Percentiles rank a stretch among this genome's conserved stretches.
Conservation (phyloP, 2,888 invertebrate genomes). For the Lithophane leautieri region DNA sequence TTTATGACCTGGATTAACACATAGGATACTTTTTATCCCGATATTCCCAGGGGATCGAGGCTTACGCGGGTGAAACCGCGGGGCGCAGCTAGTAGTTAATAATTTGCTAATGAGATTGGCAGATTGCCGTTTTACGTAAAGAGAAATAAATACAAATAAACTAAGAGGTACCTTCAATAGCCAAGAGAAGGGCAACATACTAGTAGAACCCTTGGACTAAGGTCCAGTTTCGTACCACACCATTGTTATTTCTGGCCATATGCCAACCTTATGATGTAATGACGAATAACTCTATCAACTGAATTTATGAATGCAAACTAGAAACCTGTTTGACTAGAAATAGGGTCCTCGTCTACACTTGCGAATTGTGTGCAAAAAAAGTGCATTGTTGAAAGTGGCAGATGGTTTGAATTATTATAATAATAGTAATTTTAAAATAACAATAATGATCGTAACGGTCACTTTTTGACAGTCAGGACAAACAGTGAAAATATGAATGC, state of each 20-base stretch:
- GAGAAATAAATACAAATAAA: not conserved
- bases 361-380: slow-evolving; percentile 82
- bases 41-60: no score
- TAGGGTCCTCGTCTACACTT: slow-evolving; percentile 72
- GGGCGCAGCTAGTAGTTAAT: no score
- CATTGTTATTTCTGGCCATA: slow-evolving; percentile 9
- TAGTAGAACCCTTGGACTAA: not conserved
- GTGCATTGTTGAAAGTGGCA: slow-evolving; percentile 81
- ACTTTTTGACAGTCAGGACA: slow-evolving; percentile 44
- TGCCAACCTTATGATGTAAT: slow-evolving; percentile 17
- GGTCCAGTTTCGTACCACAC: not conserved
- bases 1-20: no score
- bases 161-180: not conserved
- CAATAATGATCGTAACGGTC: slow-evolving; percentile 70
- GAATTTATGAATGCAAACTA: slow-evolving; percentile 77
- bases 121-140: not conserved
- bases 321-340: slow-evolving; percentile 79
- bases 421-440: slow-evolving; percentile 68
- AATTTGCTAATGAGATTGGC: not conserved
- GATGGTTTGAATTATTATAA: slow-evolving; percentile 79
- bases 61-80: no score
- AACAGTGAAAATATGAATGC: not conserved
- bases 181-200: not conserved
- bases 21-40: no score
- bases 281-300: slow-evolving; percentile 44